phyloP scores from a whole-genome alignment of 2,797 vertebrate genomes.

The Anguilla megastoma region DNA sequence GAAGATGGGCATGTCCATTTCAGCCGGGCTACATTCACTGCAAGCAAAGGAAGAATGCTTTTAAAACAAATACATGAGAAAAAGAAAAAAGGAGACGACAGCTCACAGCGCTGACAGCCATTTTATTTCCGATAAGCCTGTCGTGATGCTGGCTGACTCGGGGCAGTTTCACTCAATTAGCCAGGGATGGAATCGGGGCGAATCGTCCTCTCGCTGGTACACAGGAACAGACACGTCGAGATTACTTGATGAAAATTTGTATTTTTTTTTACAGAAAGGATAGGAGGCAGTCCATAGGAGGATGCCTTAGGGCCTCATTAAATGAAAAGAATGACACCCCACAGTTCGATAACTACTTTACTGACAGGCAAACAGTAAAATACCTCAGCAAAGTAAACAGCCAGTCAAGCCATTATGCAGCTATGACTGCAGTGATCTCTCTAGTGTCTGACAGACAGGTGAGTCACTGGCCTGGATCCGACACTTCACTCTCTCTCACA shows the following conservation, averaged over 20 bases:
- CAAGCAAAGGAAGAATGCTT: slow-evolving; percentile 3
- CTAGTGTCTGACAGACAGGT: not conserved
- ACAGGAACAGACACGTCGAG: not conserved
- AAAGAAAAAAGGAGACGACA: too few species aligned
- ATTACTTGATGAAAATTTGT: not conserved
- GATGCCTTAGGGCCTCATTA: not conserved
- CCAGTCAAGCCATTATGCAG: not conserved
- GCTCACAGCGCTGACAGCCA: not conserved
- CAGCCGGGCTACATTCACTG: slow-evolving; percentile 20
- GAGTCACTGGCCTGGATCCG: not conserved
- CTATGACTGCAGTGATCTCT: not conserved
- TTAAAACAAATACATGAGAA: not conserved
- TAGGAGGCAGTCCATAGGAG: not conserved
- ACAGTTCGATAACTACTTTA: not conserved
- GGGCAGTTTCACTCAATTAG: not conserved
- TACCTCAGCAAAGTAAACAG: not conserved
- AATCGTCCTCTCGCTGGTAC: not conserved
- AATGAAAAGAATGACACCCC: not conserved
- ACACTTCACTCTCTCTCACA: not conserved
- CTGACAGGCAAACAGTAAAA: not conserved
- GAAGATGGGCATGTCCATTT: slow-evolving; percentile 32
- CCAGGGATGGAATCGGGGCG: not conserved
- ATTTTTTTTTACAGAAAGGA: not conserved
- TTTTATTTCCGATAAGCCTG: not conserved
- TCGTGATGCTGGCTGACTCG: not conserved